A percentile compares a stretch with the other conserved stretches of the same genome.
Conservation (phyloP, 2,113 vertebrate genomes). For the Atherinomorus stipes region DNA sequence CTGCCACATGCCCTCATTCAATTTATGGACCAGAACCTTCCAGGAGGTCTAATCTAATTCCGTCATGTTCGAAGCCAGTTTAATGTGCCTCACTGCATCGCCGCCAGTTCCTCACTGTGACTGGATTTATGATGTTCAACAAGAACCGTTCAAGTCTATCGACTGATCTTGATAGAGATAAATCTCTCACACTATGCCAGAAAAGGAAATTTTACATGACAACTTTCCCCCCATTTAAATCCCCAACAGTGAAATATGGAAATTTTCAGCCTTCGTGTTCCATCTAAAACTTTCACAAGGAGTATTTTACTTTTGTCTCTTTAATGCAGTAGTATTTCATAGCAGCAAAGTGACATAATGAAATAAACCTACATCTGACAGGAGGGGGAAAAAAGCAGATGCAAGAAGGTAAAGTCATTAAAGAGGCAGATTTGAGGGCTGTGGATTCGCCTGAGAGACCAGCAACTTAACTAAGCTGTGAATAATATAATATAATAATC, state of each 20-base stretch:
- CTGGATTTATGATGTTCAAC: constrained; percentile 49
- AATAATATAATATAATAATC: constrained; percentile 22
- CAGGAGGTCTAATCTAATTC: constrained; percentile 62
- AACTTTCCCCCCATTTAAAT: constrained; percentile 26
- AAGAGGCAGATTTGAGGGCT: constrained; percentile 10
- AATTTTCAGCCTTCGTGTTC: constrained; percentile 38
- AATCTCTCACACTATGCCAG: constrained; percentile 58
- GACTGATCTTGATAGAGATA: constrained; percentile 54
- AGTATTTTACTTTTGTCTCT: constrained; percentile 38
- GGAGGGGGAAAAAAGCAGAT: constrained; percentile 11
- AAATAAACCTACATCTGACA: constrained; percentile 14
- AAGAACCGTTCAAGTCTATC: constrained; percentile 48
- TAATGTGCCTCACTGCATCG: constrained; percentile 21
- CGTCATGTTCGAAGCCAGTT: constrained; percentile 54
- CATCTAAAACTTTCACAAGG: constrained; percentile 31
- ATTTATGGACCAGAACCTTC: constrained; percentile 69
- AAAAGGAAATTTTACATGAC: constrained; percentile 61
- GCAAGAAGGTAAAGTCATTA: constrained; percentile 50
- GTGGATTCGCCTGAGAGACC: constrained; percentile 12
- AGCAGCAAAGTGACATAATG: constrained; percentile 22
- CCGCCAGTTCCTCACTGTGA: constrained; percentile 50
- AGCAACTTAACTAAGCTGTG: background rate
- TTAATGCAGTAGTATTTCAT: constrained; percentile 36
- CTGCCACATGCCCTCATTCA: constrained; percentile 50
- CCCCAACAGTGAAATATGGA: constrained; percentile 43